Evolutionary conservation across 1,140 invertebrate genomes (phyloP), one percentile per base, ranked within the genome.

Genomic region (Berghia stephanieae): DNA sequence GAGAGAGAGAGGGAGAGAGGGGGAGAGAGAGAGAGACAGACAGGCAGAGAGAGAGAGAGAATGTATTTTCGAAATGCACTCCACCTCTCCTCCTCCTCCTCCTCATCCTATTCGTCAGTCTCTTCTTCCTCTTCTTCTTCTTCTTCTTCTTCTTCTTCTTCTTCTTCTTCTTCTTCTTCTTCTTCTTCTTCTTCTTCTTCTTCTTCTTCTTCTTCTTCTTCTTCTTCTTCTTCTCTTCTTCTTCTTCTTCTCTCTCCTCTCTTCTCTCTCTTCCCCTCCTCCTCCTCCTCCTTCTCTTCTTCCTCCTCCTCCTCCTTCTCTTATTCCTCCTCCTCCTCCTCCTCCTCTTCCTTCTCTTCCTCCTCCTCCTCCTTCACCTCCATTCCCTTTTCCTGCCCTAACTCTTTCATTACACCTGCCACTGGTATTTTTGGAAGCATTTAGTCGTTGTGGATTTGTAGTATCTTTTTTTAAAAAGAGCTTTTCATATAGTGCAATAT

Each of bases 361-460:
- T 38, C 16, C 2, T 69, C 40, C 5, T 40, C 38, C 43, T 42
- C n/a, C 5, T 43, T 24, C n/a, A 36, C 36, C 31, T 74, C 31
- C 27, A 13, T 34, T 36, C 43, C 27, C 40, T 49, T 8, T 27
- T 60, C 52, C 27, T 38, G 72, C 76, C 38, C 31, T 49, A 79
- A 76, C 75, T 67, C 55, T 42, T 79, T 52, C 52, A 66, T 66
- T 38, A 40, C 75, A 38, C 42, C 36, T 27, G 24, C 27, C 24
- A 27, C 52, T 74, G n/a, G n/a, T n/a, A n/a, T n/a, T n/a, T n/a
- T n/a, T n/a, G n/a, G n/a, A n/a, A n/a, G n/a, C n/a, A n/a, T n/a
- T n/a, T n/a, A n/a, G n/a, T n/a, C n/a, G n/a, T n/a, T n/a, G n/a
- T n/a, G n/a, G n/a, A n/a, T n/a, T n/a, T n/a, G n/a, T n/a, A n/a